Base-by-base conservation (phyloP, 2,113 vertebrate genomes). In the Passer montanus region DNA sequence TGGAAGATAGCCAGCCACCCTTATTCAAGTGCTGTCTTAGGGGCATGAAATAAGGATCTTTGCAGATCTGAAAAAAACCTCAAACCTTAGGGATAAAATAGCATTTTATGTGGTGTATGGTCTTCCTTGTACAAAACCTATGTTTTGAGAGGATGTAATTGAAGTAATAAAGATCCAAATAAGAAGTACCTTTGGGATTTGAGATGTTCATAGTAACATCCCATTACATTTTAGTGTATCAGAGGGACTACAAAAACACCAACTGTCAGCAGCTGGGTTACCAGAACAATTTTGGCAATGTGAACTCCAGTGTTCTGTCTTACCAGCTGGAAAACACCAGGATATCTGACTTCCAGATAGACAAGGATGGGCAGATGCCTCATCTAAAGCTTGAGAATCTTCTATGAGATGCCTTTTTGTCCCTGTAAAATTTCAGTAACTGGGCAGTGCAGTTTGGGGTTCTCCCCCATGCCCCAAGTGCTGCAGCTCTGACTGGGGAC, bases 391-490 rank as follows among this genome's bases (percentile, higher is more conserved):
- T 24, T 46, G 72, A 63, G 44, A 41, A 30, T 26, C 30, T 64
- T 49, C 44, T 33, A 9, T 46, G 7, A 14, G 17, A 7, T 20
- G 43, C 23, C 16, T 26, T 56, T 53, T 37, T 90, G 17, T 20
- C n/a, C 22, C 56, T 35, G 24, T 75, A 53, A 30, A 62, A 26
- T 64, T 10, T 35, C 23, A 72, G 4, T 52, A 37, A 58, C 8
- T 8, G 26, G 35, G 7, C 26, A 21, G 27, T 24, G 39, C 39
- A 3, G 4, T 30, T 6, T 21, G 46, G 21, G 28, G 35, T 20
- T 75, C 37, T 37, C 20, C 16, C 13, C 8, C 14, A 10, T 0
- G 0, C 15, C 4, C 1, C 6, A 28, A 27, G 26, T 0, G 0
- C 58, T 4, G 0, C n/a, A 21, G 49, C 31, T 35, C 22, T 53